Conservation (phyloP, 1,140 invertebrate genomes). For the Zaprionus africanus region DNA sequence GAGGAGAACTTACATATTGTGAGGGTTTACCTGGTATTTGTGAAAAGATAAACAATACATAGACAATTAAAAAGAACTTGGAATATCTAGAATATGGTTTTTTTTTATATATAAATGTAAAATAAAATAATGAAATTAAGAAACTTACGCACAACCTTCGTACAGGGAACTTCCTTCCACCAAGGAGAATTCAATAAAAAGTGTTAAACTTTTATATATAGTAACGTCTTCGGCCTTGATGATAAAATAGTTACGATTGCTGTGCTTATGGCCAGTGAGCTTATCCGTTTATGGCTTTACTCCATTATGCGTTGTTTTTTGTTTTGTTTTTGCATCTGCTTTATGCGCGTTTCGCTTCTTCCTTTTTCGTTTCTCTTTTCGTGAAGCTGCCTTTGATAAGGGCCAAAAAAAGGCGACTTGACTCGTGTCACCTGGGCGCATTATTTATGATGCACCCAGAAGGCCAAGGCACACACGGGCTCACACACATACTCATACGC, state of each 20-base stretch:
- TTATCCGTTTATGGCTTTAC: slow-evolving; percentile 29
- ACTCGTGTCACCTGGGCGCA: slow-evolving; percentile 49
- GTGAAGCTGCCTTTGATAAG: slow-evolving; percentile 50
- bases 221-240: not conserved
- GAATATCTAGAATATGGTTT: too few relatives aligned
- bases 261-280: slow-evolving; percentile 1
- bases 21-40: too few relatives aligned
- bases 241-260: not conserved
- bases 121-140: too few relatives aligned
- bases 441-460: slow-evolving; percentile 67
- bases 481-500: slow-evolving; percentile 17
- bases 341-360: slow-evolving; percentile 15
- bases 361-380: not conserved
- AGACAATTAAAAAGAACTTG: too few relatives aligned
- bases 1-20: too few relatives aligned
- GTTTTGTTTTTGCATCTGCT: slow-evolving; percentile 15
- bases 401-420: slow-evolving; percentile 31
- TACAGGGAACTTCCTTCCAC: too few relatives aligned
- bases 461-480: slow-evolving; percentile 13
- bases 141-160: too few relatives aligned
- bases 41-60: too few relatives aligned
- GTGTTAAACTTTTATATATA: not conserved
- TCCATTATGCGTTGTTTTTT: slow-evolving; percentile 31
- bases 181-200: not conserved
- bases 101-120: too few relatives aligned